Evolutionary conservation across 2,888 invertebrate genomes (phyloP).

Genomic region (Bruchidius siliquastri): DNA sequence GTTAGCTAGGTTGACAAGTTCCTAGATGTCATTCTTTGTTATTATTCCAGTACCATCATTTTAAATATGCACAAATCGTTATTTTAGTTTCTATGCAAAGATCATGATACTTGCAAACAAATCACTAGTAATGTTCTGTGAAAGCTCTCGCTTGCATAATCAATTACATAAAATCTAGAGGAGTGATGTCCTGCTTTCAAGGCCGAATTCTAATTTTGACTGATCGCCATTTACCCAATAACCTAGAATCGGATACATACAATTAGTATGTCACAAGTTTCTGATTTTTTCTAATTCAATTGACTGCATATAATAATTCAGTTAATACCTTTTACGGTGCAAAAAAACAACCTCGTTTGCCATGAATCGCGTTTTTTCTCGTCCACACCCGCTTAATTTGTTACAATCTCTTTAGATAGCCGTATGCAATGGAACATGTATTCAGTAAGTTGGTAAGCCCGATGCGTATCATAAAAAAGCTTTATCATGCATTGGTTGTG

Average conservation of each 20-base stretch:
- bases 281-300: neutral
- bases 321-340: neutral
- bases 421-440: neutral
- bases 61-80: too few relatives aligned
- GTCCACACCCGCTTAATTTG: neutral
- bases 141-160: neutral
- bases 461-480: neutral
- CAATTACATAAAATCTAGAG: neutral
- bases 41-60: too few relatives aligned
- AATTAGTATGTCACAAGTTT: neutral
- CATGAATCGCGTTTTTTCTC: neutral
- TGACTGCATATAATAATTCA: neutral
- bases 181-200: neutral
- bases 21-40: too few relatives aligned
- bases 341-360: neutral
- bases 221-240: neutral
- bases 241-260: neutral
- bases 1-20: too few relatives aligned
- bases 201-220: neutral
- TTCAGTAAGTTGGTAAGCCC: neutral
- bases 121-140: neutral
- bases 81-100: neutral
- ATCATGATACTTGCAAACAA: neutral
- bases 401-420: neutral
- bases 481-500: neutral